phyloP scores from a whole-genome alignment of 2,888 invertebrate species.

The Phragmatobia fuliginosa region DNA sequence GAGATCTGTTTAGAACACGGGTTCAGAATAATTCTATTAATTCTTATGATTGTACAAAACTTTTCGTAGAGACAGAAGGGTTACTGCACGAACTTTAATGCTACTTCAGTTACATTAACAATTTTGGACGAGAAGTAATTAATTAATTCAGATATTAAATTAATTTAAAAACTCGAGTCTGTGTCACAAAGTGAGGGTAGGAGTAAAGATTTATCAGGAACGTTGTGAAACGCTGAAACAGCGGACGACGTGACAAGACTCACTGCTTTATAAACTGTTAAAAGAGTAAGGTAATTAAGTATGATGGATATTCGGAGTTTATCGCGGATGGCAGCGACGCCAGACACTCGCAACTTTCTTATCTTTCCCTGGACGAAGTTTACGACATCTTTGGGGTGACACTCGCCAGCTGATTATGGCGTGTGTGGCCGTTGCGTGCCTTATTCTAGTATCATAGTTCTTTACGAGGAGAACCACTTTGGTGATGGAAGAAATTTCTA shows the following conservation, averaged over 20 bases:
- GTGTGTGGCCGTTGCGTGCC: slow-evolving; percentile 49
- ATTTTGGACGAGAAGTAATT: slow-evolving; percentile 41
- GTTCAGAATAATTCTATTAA: not conserved
- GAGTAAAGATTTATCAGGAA: slow-evolving; percentile 61
- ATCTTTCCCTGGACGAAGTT: slow-evolving; percentile 69
- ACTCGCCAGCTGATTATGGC: slow-evolving; percentile 61
- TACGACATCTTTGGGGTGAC: slow-evolving; percentile 64
- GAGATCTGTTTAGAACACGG: no score
- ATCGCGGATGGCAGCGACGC: slow-evolving; percentile 74
- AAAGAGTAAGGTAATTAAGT: slow-evolving; percentile 82
- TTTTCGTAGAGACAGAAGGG: slow-evolving; percentile 24
- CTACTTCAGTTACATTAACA: slow-evolving; percentile 34
- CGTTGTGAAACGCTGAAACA: slow-evolving; percentile 66
- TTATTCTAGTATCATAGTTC: slow-evolving; percentile 36
- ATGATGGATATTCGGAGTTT: slow-evolving; percentile 83
- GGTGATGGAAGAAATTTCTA: slow-evolving; percentile 14
- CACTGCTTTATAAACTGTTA: slow-evolving; percentile 75
- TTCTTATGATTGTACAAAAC: slow-evolving; percentile 15
- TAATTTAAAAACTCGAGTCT: slow-evolving; percentile 54
- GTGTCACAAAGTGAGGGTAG: slow-evolving; percentile 49
- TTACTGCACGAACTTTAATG: slow-evolving; percentile 23
- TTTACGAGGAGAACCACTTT: slow-evolving; percentile 28
- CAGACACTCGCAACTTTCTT: slow-evolving; percentile 73
- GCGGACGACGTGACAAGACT: slow-evolving; percentile 70
- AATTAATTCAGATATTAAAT: slow-evolving; percentile 50